Percentiles rank a stretch among this genome's conserved stretches.
phyloP scores from a whole-genome alignment of 2,888 invertebrate genomes.

The Cheilosia impressa region DNA sequence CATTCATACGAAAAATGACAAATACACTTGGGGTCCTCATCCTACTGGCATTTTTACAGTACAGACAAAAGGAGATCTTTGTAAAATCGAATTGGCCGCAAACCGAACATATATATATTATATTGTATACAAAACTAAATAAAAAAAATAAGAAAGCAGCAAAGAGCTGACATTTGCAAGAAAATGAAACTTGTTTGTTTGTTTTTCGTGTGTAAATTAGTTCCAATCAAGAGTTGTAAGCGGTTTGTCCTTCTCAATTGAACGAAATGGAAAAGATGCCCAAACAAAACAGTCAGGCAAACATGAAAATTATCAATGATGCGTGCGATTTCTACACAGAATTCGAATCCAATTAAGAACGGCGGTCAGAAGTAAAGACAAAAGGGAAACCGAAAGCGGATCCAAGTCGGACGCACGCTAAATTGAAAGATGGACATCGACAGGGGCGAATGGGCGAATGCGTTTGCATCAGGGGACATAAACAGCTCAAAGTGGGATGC shows the following conservation, averaged over 20 bases:
- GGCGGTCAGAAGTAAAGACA: background rate
- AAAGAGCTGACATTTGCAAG: slow-evolving; percentile 49
- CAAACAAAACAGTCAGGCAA: slow-evolving; percentile 49
- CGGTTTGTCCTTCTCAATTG: slow-evolving; percentile 63
- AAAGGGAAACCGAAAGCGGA: background rate
- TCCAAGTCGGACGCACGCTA: slow-evolving; percentile 4
- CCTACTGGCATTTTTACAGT: slow-evolving; percentile 4
- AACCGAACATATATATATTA: slow-evolving; percentile 46
- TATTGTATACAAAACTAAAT: slow-evolving; percentile 74
- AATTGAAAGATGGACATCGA: slow-evolving; percentile 22
- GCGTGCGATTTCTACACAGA: slow-evolving; percentile 14
- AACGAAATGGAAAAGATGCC: slow-evolving; percentile 62
- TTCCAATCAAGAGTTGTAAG: slow-evolving; percentile 57
- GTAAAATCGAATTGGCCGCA: slow-evolving; percentile 58
- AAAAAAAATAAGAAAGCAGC: slow-evolving; percentile 51
- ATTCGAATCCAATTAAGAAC: slow-evolving; percentile 60
- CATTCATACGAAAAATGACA: background rate
- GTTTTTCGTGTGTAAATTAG: slow-evolving; percentile 45
- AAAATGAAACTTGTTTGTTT: slow-evolving; percentile 7
- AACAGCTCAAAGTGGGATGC: slow-evolving; percentile 8
- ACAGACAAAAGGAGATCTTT: slow-evolving; percentile 26
- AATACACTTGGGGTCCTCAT: background rate
- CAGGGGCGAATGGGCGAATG: slow-evolving; percentile 14
- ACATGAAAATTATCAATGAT: slow-evolving; percentile 33
- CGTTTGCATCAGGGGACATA: slow-evolving; percentile 40